Evolutionary conservation across 2,797 vertebrate genomes (phyloP), one percentile per base, ranked within the genome.

Genomic region (Chelonia mydas): DNA sequence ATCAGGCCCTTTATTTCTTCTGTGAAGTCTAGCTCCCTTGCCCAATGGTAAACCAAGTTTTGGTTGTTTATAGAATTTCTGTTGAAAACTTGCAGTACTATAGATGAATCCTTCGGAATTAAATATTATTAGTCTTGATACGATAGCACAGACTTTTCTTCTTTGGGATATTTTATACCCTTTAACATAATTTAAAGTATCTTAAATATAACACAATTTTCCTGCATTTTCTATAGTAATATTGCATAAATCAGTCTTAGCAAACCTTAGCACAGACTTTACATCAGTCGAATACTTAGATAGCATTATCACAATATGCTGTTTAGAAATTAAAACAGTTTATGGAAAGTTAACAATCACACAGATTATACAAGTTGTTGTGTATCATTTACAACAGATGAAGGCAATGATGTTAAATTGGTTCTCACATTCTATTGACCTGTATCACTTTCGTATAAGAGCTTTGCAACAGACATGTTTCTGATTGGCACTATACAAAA

Each of bases 401-500:
- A 86, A 90, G 55, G 50, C 2, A 28, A 81, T 91, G 90, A 90
- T 55, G n/a, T 91, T 96, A 84, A 85, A 84, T 19, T 84, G 74
- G 82, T 97, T 95, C 90, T 94, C 86, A 88, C 78, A 95, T 91
- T 86, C 61, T 89, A 82, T 91, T 80, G 90, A 61, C 23, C 86
- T 77, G 85, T 79, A 31, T 81, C 41, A 89, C 47, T 79, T 91
- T 92, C 86, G 92, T 76, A 90, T 90, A 92, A 91, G 87, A 87
- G 37, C 78, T 95, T 86, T 96, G 90, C 33, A 1, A 65, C 37
- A 83, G 81, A 94, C 84, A 92, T 78, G 90, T 95, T 97, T 96
- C 94, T 82, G 89, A 95, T 94, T 93, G 88, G 47, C 79, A 51
- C 93, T 96, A 41, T 90, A 91, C 81, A 95, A 94, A 95, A 93